Base-by-base conservation (phyloP, 2,113 vertebrate species). In the Astatotilapia flaviijosephi region DNA sequence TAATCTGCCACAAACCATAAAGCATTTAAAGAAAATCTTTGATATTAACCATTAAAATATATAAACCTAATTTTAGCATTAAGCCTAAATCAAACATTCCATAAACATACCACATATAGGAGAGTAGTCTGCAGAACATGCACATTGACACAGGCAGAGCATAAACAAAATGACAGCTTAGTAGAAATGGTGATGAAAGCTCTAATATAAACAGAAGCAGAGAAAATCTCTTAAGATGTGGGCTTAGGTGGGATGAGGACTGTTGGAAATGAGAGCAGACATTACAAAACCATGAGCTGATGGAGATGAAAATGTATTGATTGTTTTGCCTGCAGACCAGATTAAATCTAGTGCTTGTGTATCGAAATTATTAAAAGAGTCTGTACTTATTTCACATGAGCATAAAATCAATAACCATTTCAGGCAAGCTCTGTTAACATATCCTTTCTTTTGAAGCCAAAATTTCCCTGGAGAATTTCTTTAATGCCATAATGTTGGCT, bases 341-440 rank as follows among this genome's bases (percentile, higher is more conserved):
- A 94, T 94, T 91, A 90, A 56, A 91, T 90, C 83, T 90, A 15
- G 56, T 17, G 81, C 83, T 84, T 88, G 84, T 70, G 75, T 79
- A 83, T 70, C 5, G 14, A 62, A 91, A 93, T 93, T 88, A 92
- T 92, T 86, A 92, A 88, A 85, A 88, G 84, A 89, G 73, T 92
- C 86, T 90, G 77, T 87, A 83, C 89, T 92, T 92, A 91, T 95
- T 94, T 94, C 88, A 91, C 81, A 83, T 80, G 83, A 95, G 84
- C 90, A 89, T 90, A 83, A 91, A 94, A 95, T 95, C 93, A 92
- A 94, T 94, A 92, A 73, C 85, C 70, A 93, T 92, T 94, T 90
- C 88, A 88, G 56, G 79, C 62, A 51, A 53, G 21, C 84, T 26
- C 54, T 86, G 91, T 93, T 91, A 92, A 93, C 86, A 94, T 82